Evolutionary conservation across 2,888 invertebrate genomes (phyloP).

Genomic region (Dynastes grantii): DNA sequence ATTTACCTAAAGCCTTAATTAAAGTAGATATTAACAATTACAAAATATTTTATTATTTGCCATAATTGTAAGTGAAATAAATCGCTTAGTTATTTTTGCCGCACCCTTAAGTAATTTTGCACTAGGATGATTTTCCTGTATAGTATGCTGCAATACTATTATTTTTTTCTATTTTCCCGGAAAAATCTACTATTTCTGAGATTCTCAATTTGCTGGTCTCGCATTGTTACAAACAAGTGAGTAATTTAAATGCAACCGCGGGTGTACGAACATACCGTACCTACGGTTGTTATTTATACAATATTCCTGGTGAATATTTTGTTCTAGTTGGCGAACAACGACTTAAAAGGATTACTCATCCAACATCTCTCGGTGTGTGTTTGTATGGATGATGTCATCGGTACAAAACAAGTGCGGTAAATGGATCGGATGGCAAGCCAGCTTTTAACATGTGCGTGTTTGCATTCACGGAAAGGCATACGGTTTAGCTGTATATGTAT

Average conservation of each 20-base stretch:
- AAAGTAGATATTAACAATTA: too few relatives aligned
- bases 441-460: slow-evolving; percentile 36
- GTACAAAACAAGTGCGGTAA: slow-evolving; percentile 41
- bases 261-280: slow-evolving; percentile 7
- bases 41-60: too few relatives aligned
- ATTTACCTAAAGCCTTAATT: too few relatives aligned
- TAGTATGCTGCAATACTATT: too few relatives aligned
- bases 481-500: slow-evolving; percentile 8
- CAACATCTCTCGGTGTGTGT: slow-evolving; percentile 8
- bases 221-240: neutral
- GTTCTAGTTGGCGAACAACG: slow-evolving; percentile 46
- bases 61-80: too few relatives aligned
- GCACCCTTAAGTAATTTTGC: too few relatives aligned
- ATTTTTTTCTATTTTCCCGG: too few relatives aligned
- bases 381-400: slow-evolving; percentile 44
- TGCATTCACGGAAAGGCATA: slow-evolving; percentile 43
- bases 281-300: slow-evolving; percentile 1
- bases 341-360: slow-evolving; percentile 48
- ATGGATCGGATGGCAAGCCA: slow-evolving; percentile 26
- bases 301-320: slow-evolving; percentile 24
- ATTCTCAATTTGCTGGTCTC: neutral
- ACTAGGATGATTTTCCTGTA: too few relatives aligned
- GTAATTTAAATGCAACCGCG: neutral
- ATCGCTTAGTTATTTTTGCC: too few relatives aligned
- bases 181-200: too few relatives aligned